Evolutionary conservation across 2,113 vertebrate genomes (phyloP).

Genomic region (Nothocercus julius): DNA sequence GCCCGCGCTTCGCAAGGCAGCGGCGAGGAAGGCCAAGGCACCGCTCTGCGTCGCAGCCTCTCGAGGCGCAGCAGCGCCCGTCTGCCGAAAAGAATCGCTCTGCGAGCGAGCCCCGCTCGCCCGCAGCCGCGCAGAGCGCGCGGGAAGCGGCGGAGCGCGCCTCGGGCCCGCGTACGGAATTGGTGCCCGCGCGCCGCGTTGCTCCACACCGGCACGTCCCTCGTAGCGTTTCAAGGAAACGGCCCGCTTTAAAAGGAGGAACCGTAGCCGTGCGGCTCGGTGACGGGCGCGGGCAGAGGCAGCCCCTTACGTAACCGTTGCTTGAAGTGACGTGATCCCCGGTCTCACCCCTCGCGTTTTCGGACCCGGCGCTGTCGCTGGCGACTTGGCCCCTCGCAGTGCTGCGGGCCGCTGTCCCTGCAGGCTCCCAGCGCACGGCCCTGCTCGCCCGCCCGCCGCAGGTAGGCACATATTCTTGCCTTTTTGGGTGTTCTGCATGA

Average conservation of each 20-base stretch:
- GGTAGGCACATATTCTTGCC: not conserved
- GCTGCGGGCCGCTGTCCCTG: accelerated
- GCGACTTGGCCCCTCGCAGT: no score
- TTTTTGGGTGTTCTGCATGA: accelerated
- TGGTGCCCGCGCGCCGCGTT: not conserved
- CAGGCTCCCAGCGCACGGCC: accelerated
- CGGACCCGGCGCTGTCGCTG: not conserved
- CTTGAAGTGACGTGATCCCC: not conserved
- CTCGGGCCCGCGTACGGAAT: not conserved
- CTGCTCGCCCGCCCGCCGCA: accelerated
- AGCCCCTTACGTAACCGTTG: not conserved
- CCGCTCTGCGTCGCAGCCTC: not conserved
- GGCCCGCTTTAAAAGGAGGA: not conserved
- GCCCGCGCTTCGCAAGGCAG: not conserved
- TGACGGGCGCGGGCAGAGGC: not conserved
- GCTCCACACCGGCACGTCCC: accelerated
- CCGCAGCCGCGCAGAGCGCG: not conserved
- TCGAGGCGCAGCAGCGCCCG: not conserved
- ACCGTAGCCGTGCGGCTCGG: not conserved
- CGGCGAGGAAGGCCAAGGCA: accelerated
- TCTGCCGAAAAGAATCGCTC: not conserved
- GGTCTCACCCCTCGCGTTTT: accelerated
- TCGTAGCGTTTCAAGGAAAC: accelerated
- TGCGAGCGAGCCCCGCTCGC: not conserved
- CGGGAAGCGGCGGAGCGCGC: accelerated